phyloP scores from a whole-genome alignment of 2,797 vertebrate species.

The Hozukius guyotensis region DNA sequence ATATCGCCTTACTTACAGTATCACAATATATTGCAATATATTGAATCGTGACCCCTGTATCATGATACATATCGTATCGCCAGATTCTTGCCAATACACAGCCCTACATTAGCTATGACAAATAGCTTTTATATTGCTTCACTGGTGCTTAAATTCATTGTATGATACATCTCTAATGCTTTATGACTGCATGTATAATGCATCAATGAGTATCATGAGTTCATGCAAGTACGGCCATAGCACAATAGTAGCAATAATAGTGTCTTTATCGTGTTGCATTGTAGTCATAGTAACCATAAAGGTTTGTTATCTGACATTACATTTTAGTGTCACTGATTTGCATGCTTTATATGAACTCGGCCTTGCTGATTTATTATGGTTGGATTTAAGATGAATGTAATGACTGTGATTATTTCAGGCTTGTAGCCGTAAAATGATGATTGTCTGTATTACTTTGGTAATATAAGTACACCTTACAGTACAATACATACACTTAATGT shows the following conservation, averaged over 20 bases:
- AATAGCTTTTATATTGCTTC: background rate
- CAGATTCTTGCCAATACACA: no score
- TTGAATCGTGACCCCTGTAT: no score
- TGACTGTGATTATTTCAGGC: slow-evolving; percentile 5
- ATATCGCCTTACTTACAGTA: no score
- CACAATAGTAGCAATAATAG: background rate
- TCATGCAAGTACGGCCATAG: background rate
- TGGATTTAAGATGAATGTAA: slow-evolving; percentile 1
- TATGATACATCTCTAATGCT: background rate
- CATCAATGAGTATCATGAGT: slow-evolving; percentile 16
- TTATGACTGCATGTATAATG: slow-evolving; percentile 32
- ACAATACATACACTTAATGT: background rate
- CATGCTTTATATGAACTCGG: slow-evolving; percentile 6
- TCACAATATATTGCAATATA: no score
- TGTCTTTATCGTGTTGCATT: slow-evolving; percentile 17
- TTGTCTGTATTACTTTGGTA: background rate
- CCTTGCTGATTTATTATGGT: slow-evolving; percentile 5
- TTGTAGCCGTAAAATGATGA: background rate
- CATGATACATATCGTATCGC: no score
- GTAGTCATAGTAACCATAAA: slow-evolving; percentile 26
- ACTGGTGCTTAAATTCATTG: background rate
- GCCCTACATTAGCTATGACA: background rate
- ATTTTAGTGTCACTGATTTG: slow-evolving; percentile 28
- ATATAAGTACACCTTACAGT: background rate
- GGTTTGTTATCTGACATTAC: slow-evolving; percentile 42